Conservation (phyloP, 2,888 invertebrate species). For the Trichopoda pennipes region DNA sequence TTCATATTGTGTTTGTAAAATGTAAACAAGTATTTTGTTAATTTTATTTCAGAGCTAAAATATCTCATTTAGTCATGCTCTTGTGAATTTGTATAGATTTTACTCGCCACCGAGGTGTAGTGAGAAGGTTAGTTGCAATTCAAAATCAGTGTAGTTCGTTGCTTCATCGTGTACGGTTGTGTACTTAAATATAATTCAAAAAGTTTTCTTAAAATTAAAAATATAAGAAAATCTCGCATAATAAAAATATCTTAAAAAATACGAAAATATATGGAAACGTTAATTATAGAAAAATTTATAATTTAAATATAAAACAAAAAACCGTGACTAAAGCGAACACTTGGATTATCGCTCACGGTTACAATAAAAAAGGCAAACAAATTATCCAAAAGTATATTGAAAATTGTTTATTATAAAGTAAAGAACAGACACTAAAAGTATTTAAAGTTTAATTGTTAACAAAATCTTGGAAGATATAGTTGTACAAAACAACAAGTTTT, state of each 20-base stretch:
- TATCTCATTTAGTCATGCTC: conserved; percentile 71
- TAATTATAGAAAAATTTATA: conserved; percentile 25
- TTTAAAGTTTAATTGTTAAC: neutral
- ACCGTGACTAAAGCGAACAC: conserved; percentile 78
- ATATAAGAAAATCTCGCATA: conserved; percentile 19
- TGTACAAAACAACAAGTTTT: conserved; percentile 37
- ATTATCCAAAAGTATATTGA: neutral
- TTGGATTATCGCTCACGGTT: conserved; percentile 79
- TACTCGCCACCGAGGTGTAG: conserved; percentile 76
- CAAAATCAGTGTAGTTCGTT: conserved; percentile 78
- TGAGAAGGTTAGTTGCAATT: conserved; percentile 70
- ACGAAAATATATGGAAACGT: conserved; percentile 36
- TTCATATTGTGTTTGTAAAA: conserved; percentile 15
- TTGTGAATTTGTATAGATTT: conserved; percentile 70
- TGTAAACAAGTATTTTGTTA: conserved; percentile 19
- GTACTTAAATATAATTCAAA: conserved; percentile 25
- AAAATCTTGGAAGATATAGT: conserved; percentile 30
- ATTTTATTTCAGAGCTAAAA: conserved; percentile 18
- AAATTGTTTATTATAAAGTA: conserved; percentile 6
- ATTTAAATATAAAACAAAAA: conserved; percentile 70
- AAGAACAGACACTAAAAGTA: conserved; percentile 22
- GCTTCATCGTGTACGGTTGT: conserved; percentile 78
- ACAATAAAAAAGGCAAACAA: conserved; percentile 32
- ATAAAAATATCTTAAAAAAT: conserved; percentile 37
- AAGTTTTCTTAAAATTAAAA: neutral